Percentiles rank a stretch among this genome's conserved stretches.
phyloP scores from a whole-genome alignment of 1,140 invertebrate species.

The Linepithema humile region DNA sequence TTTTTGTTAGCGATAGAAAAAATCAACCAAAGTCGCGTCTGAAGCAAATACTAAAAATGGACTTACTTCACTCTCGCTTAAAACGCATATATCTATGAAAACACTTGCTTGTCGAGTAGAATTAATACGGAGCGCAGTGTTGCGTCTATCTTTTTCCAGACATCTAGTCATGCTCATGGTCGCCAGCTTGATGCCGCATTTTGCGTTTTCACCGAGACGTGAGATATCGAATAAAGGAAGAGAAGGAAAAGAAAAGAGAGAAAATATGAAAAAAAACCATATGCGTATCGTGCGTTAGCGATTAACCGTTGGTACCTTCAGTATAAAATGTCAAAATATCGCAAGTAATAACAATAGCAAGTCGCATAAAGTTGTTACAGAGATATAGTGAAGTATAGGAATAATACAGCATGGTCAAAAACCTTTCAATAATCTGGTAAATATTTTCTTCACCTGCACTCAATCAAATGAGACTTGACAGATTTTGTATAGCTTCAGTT shows the following conservation, averaged over 20 bases:
- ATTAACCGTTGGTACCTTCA: background rate
- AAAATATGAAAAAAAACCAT: slow-evolving; percentile 35
- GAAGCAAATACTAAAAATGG: background rate
- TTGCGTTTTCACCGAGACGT: slow-evolving; percentile 71
- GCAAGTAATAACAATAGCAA: background rate
- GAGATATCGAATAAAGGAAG: slow-evolving; percentile 44
- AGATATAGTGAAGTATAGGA: too few relatives aligned
- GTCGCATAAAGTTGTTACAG: background rate
- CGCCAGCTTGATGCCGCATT: slow-evolving; percentile 64
- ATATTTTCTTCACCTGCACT: too few relatives aligned
- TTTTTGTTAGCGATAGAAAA: background rate
- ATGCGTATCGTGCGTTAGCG: background rate
- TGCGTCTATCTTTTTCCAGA: slow-evolving; percentile 41
- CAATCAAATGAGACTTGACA: too few relatives aligned
- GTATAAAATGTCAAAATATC: background rate
- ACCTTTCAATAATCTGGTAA: too few relatives aligned
- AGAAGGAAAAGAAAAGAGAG: slow-evolving; percentile 25
- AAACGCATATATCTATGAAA: slow-evolving; percentile 5
- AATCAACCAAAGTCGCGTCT: background rate
- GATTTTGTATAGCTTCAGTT: too few relatives aligned
- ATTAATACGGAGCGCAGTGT: slow-evolving; percentile 36
- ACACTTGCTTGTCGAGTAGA: slow-evolving; percentile 24
- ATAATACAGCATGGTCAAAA: too few relatives aligned
- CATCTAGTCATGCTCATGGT: slow-evolving; percentile 49
- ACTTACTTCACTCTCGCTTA: background rate